Base-by-base conservation (phyloP, 2,888 invertebrate genomes). In the Calliscelio sp. region DNA sequence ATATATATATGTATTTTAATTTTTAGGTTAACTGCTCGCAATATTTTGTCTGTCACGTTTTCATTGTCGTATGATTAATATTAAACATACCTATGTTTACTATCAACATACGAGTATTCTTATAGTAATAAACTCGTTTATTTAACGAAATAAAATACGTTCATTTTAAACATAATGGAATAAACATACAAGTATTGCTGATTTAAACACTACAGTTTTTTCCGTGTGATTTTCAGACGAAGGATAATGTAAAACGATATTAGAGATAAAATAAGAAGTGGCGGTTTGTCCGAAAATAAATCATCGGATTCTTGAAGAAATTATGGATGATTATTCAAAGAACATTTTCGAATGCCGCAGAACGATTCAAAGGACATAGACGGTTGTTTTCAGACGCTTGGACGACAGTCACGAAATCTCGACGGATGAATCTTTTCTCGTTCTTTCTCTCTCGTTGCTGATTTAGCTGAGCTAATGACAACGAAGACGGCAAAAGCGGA, bases 401-500 rank as follows among this genome's bases (percentile, higher is more conserved):
- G 84, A 84, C 77, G 77, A 81, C 84, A 80, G 77, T 75, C 79
- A 77, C 80, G 73, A 84, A 84, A 84, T 77, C 73, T 73, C 73
- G 78, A 68, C 78, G 83, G 73, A 77, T 77, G 81, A 84, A 77
- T 81, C 73, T 81, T 74, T 73, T 73, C 81, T 84, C 68, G 63
- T 65, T 80, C 51, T 44, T n/a, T 81, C 78, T 77, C 61, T 28
- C 49, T 84, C 65, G 63, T 38, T 25, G 41, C 35, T 55, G 44
- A n/a, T n/a, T n/a, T n/a, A n/a, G 61, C 59, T 35, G 66, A 46
- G 73, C 65, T 61, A 80, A 80, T 81, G 77, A 63, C 79, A 53
- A 86, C 86, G 84, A 86, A 85, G 87, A 86, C 82, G 86, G 73
- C 70, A 57, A 53, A 79, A 32, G 24, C 70, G 32, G 78, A 78